Conservation (phyloP, 1,140 invertebrate genomes). For the Magallana gigas region DNA sequence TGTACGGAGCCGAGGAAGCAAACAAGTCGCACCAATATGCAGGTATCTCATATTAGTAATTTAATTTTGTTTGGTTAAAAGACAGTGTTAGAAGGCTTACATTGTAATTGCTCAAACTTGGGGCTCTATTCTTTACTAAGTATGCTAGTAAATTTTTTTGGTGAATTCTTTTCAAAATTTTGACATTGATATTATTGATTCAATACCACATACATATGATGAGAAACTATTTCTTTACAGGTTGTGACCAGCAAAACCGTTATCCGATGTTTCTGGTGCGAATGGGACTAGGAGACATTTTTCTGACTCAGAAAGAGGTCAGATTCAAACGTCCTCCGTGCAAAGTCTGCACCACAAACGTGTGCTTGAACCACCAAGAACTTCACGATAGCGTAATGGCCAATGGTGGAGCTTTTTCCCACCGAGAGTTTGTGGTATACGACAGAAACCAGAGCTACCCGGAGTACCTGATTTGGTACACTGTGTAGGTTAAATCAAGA, state of each 20-base stretch:
- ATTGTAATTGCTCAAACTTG: too few species aligned
- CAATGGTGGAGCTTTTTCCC: not conserved
- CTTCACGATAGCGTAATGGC: constrained; percentile 39
- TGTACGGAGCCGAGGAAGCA: constrained; percentile 47
- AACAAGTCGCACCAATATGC: constrained; percentile 39
- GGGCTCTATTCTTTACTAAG: too few species aligned
- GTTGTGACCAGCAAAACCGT: too few species aligned
- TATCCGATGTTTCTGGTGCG: constrained; percentile 49
- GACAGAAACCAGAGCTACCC: constrained; percentile 43
- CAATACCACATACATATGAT: too few species aligned
- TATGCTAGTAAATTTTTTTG: too few species aligned
- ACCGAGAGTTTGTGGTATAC: constrained; percentile 51
- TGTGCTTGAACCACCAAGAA: constrained; percentile 35
- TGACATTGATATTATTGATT: too few species aligned
- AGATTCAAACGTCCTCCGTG: constrained; percentile 30
- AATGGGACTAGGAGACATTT: constrained; percentile 49
- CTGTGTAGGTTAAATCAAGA: too few species aligned
- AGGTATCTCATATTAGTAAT: not conserved
- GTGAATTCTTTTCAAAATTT: too few species aligned
- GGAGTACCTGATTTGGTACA: constrained; percentile 44
- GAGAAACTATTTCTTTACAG: not conserved
- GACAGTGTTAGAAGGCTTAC: too few species aligned
- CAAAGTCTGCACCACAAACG: not conserved
- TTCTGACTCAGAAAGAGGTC: not conserved
- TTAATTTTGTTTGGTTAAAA: too few species aligned